Conservation (phyloP, 2,113 vertebrate species). For the Rhombomys opimus region DNA sequence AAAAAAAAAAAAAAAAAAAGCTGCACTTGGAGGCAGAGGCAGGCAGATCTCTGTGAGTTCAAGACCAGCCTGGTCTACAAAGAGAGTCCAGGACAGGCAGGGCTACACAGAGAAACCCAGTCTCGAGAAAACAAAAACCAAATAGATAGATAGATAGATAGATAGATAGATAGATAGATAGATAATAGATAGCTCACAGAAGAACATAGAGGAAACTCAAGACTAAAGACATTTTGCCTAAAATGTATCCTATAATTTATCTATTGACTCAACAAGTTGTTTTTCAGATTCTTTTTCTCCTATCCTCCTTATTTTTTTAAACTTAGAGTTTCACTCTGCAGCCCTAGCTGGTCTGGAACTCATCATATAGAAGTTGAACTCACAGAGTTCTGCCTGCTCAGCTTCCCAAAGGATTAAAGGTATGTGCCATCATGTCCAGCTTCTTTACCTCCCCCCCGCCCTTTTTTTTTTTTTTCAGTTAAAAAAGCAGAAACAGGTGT, state of each 20-base stretch:
- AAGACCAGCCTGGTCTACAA: too few relatives aligned
- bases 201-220: slow-evolving; percentile 3
- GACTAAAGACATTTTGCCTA: slow-evolving; percentile 31
- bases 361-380: background rate
- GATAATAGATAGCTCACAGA: too few relatives aligned
- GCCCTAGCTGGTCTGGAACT: background rate
- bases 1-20: background rate
- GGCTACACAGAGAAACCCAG: too few relatives aligned
- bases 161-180: too few relatives aligned
- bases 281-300: slow-evolving; percentile 29
- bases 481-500: background rate
- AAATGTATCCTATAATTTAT: background rate
- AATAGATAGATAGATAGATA: too few relatives aligned
- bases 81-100: too few relatives aligned
- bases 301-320: background rate
- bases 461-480: background rate
- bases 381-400: background rate
- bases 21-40: too few relatives aligned
- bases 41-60: too few relatives aligned
- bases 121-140: too few relatives aligned
- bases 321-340: background rate
- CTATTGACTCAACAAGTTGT: slow-evolving; percentile 26
- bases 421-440: background rate
- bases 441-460: background rate
- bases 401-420: background rate